These are phyloP conservation scores for Caenorhabditis imperialis DNA, from an alignment of 2,888 invertebrate species.

Conservation along the genomic window DNA sequence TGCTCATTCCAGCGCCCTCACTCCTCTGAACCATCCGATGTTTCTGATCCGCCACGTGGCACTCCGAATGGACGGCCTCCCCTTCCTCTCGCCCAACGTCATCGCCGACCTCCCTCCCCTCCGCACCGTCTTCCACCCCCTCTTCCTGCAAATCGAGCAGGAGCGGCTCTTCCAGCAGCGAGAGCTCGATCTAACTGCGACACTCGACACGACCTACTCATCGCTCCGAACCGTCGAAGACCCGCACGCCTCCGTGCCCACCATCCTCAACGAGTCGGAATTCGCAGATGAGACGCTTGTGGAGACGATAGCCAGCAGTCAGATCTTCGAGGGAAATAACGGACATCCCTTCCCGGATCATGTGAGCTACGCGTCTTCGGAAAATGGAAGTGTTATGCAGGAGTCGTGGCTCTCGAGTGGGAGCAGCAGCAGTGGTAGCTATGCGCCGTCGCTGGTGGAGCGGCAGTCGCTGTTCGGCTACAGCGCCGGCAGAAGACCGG, in stretches of 20 bases:
- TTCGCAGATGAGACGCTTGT: neutral
- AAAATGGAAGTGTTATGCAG: neutral
- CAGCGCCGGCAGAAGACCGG: neutral
- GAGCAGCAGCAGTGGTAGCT: neutral
- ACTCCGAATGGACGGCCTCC: neutral
- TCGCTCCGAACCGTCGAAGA: too few species aligned
- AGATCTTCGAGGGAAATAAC: neutral
- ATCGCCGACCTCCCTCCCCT: neutral
- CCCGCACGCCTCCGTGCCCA: too few species aligned
- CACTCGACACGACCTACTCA: neutral
- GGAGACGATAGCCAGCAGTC: neutral
- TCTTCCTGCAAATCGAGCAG: neutral
- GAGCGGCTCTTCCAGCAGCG: neutral
- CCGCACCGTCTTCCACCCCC: neutral
- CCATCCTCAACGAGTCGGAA: neutral
- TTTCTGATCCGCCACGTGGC: slow-evolving; percentile 18
- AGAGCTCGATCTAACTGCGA: neutral
- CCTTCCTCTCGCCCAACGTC: slow-evolving; percentile 1
- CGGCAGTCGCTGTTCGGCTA: neutral
- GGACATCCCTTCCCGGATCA: too few species aligned
- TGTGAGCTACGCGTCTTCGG: neutral
- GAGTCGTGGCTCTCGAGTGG: slow-evolving; percentile 13
- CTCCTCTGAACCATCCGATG: neutral
- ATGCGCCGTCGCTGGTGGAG: neutral
- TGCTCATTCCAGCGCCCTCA: slow-evolving; percentile 20